Evolutionary conservation across 2,113 vertebrate genomes (phyloP).

Genomic region (Tringa solitaria): DNA sequence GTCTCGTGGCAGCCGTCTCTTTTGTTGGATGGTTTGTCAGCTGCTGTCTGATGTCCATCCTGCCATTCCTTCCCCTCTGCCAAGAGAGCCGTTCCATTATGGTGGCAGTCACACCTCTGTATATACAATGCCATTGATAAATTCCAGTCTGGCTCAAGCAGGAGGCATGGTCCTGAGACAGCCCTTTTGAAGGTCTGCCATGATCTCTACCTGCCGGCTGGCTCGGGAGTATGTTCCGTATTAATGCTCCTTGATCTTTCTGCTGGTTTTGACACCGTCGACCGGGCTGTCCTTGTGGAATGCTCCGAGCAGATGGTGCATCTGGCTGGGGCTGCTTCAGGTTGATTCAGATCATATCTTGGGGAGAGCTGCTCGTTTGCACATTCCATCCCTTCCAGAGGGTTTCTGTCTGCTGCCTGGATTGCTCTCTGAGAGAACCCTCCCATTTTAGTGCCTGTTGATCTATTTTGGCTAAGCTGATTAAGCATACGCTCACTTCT

Average conservation of each 20-base stretch:
- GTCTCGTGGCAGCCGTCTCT: neutral
- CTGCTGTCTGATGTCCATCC: neutral
- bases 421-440: neutral
- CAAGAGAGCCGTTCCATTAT: neutral
- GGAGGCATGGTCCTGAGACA: neutral
- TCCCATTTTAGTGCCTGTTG: neutral
- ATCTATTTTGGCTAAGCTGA: neutral
- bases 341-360: neutral
- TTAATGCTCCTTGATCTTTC: neutral
- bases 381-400: neutral
- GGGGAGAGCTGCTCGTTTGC: neutral
- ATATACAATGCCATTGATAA: neutral
- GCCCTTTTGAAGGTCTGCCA: neutral
- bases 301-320: slow-evolving; percentile 46
- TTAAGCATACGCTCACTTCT: neutral
- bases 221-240: neutral
- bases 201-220: neutral
- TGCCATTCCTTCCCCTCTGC: neutral
- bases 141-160: slow-evolving; percentile 6
- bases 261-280: neutral
- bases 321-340: slow-evolving; percentile 19
- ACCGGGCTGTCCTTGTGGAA: neutral
- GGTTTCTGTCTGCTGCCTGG: neutral
- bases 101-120: neutral
- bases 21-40: neutral